Conservation (phyloP, 2,888 invertebrate genomes). For the Blera fallax region DNA sequence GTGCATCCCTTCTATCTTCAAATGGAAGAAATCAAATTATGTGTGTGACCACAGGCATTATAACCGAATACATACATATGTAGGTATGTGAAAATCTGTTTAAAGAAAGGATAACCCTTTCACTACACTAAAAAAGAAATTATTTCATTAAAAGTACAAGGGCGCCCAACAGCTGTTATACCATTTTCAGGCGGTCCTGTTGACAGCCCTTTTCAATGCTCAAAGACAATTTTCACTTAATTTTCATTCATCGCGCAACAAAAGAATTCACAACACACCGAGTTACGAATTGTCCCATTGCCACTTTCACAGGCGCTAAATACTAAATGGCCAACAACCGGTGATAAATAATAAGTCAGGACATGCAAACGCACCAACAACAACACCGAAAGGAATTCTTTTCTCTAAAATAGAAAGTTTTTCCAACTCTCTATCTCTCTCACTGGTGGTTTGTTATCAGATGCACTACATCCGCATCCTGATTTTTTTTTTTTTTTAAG, state of each 20-base stretch:
- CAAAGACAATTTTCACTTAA: constrained; percentile 58
- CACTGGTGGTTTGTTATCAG: constrained; percentile 65
- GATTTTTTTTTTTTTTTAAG: constrained; percentile 1
- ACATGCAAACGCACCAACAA: constrained; percentile 35
- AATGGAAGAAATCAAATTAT: constrained; percentile 56
- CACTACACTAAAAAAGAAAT: not conserved
- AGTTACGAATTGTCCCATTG: constrained; percentile 51
- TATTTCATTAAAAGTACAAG: not conserved
- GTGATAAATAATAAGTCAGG: constrained; percentile 56
- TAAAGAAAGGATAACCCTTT: constrained; percentile 32
- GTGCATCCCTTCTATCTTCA: constrained; percentile 5
- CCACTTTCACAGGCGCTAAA: constrained; percentile 61
- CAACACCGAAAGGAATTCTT: not conserved
- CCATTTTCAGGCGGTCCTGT: constrained; percentile 3
- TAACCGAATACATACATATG: too few species aligned
- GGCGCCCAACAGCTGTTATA: constrained; percentile 43
- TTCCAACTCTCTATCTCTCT: constrained; percentile 23
- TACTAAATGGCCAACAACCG: constrained; percentile 53
- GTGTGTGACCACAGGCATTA: constrained; percentile 33
- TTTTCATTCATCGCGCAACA: constrained; percentile 56
- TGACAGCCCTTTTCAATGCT: constrained; percentile 54
- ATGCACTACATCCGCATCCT: constrained; percentile 62
- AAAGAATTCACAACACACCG: constrained; percentile 44
- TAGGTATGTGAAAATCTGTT: constrained; percentile 10
- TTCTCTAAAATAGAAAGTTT: constrained; percentile 61